Percentiles rank a stretch among this genome's conserved stretches.
These are phyloP conservation scores for Junonia oenone DNA, from an alignment of 2,888 invertebrate species.

Conservation along the genomic window DNA sequence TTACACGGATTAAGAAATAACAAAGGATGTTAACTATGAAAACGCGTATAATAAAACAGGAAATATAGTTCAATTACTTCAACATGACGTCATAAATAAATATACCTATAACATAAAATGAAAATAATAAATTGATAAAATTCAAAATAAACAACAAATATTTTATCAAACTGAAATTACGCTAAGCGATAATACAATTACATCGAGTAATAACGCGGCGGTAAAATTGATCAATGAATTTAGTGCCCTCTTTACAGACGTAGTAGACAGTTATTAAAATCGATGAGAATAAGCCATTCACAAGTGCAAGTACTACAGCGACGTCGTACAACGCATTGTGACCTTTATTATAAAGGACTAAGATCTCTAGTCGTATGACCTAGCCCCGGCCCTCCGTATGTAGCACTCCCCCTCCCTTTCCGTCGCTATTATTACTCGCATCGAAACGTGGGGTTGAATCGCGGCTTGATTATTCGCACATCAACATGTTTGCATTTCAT, in stretches of 20 bases:
- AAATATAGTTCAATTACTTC: background rate
- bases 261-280: constrained; percentile 31
- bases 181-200: background rate
- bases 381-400: constrained; percentile 37
- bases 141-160: background rate
- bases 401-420: constrained; percentile 47
- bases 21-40: constrained; percentile 8
- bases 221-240: constrained; percentile 21
- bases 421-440: constrained; percentile 62
- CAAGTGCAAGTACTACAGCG: constrained; percentile 22
- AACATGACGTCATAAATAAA: background rate
- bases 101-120: no score
- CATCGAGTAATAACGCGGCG: constrained; percentile 4
- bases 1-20: constrained; percentile 20
- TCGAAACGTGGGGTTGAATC: constrained; percentile 55
- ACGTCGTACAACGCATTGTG: constrained; percentile 11
- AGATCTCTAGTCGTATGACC: constrained; percentile 12
- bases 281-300: constrained; percentile 31
- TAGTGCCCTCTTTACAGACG: constrained; percentile 21
- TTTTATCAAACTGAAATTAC: background rate
- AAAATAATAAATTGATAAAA: background rate
- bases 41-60: background rate
- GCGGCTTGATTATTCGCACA: constrained; percentile 71
- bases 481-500: constrained; percentile 71
- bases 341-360: constrained; percentile 10